Base-by-base conservation (phyloP, 2,113 vertebrate genomes). In the Gobiocypris rarus region DNA sequence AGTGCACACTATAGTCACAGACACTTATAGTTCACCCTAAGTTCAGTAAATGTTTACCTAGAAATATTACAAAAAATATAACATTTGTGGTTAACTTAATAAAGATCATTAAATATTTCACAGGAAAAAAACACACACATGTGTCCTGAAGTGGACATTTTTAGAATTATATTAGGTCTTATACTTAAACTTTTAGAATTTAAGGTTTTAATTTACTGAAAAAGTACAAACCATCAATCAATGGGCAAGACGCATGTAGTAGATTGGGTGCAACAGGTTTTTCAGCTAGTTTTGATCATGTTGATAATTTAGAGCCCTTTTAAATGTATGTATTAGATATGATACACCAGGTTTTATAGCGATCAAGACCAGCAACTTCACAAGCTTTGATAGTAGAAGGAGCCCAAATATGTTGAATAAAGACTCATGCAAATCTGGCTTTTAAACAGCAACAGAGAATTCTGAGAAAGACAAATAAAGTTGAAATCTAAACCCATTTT, bases 401-500 rank as follows among this genome's bases (percentile, higher is more conserved):
- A 45, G n/a, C 41, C 11, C 22, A 26, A 14, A 73, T 73, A 45
- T 24, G 22, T 74, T 28, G 48, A n/a, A 38, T 1, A 80, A 45
- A 48, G 50, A 15, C 59, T 67, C 22, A 41, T 45, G 76, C 9
- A 41, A 69, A 38, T 41, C 34, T 69, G 31, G 1, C 3, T 67
- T 67, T 67, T 67, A 67, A 67, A 38, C 17, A 10, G 54, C 28
- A 34, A n/a, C 4, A 56, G 10, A 22, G 22, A 48, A 82, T 73
- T 48, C 54, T 26, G 52, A 41, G 50, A 82, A 61, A 45, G 38
- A 84, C 86, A 82, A 80, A 82, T 84, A 65, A 81, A 78, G 54
- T 67, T 67, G 56, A 82, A 65, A 82, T 82, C 59, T 85, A 82
- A 85, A 87, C 52, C 75, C 74, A 61, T 52, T 50, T 26, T 59